Conservation (phyloP, 2,797 vertebrate genomes). For the Linurgus olivaceus region DNA sequence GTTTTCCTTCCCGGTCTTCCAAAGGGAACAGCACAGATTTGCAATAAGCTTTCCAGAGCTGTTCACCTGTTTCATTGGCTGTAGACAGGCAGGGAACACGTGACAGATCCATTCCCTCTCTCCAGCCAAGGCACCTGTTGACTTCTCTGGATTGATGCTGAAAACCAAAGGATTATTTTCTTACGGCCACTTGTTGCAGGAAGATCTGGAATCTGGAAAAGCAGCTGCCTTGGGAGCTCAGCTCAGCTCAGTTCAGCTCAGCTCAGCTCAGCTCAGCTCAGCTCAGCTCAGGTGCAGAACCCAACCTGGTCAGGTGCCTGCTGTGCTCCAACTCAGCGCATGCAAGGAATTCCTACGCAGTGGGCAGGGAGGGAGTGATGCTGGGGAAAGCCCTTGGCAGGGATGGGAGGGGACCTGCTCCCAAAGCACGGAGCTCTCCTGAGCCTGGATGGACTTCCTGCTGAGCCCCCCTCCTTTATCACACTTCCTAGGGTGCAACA, state of each 20-base stretch:
- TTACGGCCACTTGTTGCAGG: rapidly evolving
- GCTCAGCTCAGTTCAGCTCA: neutral
- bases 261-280: neutral
- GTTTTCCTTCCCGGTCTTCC: neutral
- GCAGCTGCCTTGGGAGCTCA: neutral
- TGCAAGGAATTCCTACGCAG: neutral
- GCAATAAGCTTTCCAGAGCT: neutral
- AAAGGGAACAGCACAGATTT: neutral
- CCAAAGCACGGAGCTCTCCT: rapidly evolving
- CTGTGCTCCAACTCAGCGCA: rapidly evolving
- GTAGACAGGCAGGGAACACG: neutral
- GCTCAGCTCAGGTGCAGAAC: neutral
- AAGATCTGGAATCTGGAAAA: neutral
- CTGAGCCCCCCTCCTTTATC: neutral
- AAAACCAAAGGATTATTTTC: neutral
- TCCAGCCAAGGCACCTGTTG: neutral
- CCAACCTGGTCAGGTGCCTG: neutral
- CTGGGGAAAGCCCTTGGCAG: neutral
- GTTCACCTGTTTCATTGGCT: neutral
- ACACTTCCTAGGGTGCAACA: neutral
- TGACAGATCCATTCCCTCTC: neutral
- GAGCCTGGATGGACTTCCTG: neutral
- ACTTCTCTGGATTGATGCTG: neutral
- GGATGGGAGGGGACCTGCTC: neutral
- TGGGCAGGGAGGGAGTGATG: neutral